Conservation (phyloP, 2,797 vertebrate genomes). For the Sebastes taczanowskii region DNA sequence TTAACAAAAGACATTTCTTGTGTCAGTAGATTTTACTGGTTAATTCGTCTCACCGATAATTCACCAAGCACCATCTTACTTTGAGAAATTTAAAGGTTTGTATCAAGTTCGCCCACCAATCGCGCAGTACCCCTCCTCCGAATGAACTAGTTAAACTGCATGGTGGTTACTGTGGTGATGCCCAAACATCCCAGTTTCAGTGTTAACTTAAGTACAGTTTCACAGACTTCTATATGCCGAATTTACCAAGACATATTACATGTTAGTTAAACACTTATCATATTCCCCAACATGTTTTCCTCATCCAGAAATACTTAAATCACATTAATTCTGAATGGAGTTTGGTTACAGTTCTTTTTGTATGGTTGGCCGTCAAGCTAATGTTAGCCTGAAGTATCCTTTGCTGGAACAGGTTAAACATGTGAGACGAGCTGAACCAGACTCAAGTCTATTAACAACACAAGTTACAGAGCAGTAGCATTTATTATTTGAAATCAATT, state of each 20-base stretch:
- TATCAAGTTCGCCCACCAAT: not conserved
- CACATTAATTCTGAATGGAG: not conserved
- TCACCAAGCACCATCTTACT: not conserved
- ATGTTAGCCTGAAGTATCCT: not conserved
- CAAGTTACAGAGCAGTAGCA: not conserved
- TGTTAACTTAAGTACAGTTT: not conserved
- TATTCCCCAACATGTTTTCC: not conserved
- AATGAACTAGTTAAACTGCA: not conserved
- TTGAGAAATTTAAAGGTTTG: not conserved
- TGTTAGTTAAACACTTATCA: not conserved
- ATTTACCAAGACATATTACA: not conserved
- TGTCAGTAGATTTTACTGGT: fast-evolving
- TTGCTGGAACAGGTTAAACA: not conserved
- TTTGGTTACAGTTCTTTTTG: not conserved
- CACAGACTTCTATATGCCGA: not conserved
- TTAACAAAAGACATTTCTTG: fast-evolving
- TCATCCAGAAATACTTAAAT: not conserved
- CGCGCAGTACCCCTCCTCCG: not conserved
- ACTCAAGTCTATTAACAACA: too few relatives aligned
- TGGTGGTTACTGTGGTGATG: not conserved
- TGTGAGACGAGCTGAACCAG: not conserved
- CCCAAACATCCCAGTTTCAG: not conserved
- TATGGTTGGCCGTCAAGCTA: not conserved
- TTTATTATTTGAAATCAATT: fast-evolving
- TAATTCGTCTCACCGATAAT: not conserved